Conservation (phyloP, 2,888 invertebrate species). For the Anarsia innoxiella region DNA sequence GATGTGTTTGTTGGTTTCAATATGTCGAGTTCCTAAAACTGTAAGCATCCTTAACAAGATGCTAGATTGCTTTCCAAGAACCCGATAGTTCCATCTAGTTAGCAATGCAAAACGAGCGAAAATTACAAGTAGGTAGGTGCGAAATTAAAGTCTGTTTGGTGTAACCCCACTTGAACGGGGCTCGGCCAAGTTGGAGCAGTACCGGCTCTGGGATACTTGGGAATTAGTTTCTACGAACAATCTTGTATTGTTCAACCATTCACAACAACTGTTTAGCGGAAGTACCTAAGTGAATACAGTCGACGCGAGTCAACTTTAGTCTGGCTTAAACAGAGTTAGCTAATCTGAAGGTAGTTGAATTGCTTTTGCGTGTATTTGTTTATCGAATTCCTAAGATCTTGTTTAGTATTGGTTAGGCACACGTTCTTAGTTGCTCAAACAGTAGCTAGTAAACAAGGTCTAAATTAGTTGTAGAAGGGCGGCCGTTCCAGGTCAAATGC, state of each 20-base stretch:
- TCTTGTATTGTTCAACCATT: constrained; percentile 32
- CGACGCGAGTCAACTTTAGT: constrained; percentile 2
- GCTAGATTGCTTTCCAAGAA: constrained; percentile 22
- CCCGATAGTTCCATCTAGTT: constrained; percentile 34
- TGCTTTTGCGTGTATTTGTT: too few species aligned
- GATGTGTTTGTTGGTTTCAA: not conserved
- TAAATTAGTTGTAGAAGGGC: too few species aligned
- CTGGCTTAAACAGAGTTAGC: too few species aligned
- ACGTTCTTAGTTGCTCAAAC: too few species aligned
- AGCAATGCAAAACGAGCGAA: constrained; percentile 27
- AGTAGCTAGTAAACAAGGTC: too few species aligned
- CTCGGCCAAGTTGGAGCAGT: constrained; percentile 32
- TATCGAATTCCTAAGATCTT: too few species aligned
- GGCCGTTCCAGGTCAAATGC: too few species aligned
- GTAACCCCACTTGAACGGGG: constrained; percentile 33
- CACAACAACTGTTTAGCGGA: constrained; percentile 28
- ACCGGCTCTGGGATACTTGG: constrained; percentile 32
- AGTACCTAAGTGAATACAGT: constrained; percentile 17
- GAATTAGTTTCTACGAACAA: constrained; percentile 43
- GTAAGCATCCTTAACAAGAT: constrained; percentile 1
- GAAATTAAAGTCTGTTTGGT: constrained; percentile 38
- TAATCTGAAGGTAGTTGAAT: too few species aligned
- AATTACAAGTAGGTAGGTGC: constrained; percentile 35
- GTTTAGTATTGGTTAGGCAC: too few species aligned
- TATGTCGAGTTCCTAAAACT: too few species aligned